Base-by-base conservation (phyloP, 2,113 vertebrate species). In the Platysteira castanea region DNA sequence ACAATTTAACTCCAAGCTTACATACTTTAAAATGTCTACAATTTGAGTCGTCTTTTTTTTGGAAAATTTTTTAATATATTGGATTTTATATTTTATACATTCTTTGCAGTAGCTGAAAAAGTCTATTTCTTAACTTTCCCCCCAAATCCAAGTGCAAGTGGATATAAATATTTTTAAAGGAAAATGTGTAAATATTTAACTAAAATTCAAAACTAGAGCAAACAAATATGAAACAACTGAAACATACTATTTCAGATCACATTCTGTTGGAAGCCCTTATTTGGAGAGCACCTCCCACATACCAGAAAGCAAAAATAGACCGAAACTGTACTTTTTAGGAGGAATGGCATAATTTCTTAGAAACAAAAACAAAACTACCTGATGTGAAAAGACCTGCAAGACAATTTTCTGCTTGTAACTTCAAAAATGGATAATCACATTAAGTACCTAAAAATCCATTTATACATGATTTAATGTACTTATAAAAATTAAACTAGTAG, bases 271-370 rank as follows among this genome's bases (percentile, higher is more conserved):
- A 84, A 77, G 7, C 5, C 7, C 3, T 52, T 60, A 69, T 8
- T 70, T 56, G 31, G 6, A 59, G 9, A 26, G 5, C 21, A 22
- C 6, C 7, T 57, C 19, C 12, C 19, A 70, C 0, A 0, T 11
- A 44, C 19, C 22, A 70, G 56, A 57, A 79, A 85, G 7, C 3
- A 61, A 61, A 83, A 86, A 71, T 35, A 47, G 3, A 31, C 14
- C 0, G 2, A 57, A 53, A 35, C 2, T 27, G 4, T 15, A 52
- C 7, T 24, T 86, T 83, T 59, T 59, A 50, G 14, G n/a, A 53
- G 7, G 14, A 52, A 47, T 1, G 1, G 2, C 5, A 23, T n/a
- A 21, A 7, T 67, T 79, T 86, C n/a, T 67, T 31, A 67, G 18
- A 86, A 71, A 15, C 3, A 52, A 70, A 84, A 81, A 0, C 11